phyloP scores from a whole-genome alignment of 2,797 vertebrate genomes.

The Eulemur mongoz region DNA sequence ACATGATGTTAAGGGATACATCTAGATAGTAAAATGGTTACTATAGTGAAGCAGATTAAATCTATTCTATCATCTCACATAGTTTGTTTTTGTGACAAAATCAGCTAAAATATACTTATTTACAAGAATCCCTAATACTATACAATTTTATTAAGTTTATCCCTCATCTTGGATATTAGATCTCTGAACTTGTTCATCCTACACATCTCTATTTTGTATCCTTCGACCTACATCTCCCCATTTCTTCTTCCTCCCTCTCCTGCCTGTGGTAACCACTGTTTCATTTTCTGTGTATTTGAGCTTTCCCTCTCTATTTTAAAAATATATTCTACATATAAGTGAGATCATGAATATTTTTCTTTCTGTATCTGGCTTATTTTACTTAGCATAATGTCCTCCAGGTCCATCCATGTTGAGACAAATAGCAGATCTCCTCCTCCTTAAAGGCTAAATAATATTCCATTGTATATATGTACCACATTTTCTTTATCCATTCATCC shows the following conservation, averaged over 20 bases:
- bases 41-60: not conserved
- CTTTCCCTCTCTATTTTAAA: not conserved
- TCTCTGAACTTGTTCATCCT: too few relatives aligned
- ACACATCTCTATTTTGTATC: too few relatives aligned
- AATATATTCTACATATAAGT: not conserved
- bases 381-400: not conserved
- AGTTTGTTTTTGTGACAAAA: too few relatives aligned
- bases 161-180: too few relatives aligned
- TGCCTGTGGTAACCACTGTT: not conserved
- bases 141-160: not conserved
- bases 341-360: not conserved
- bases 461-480: not conserved
- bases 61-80: too few relatives aligned
- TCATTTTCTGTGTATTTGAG: not conserved
- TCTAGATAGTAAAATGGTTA: not conserved
- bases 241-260: not conserved
- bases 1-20: not conserved
- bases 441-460: not conserved
- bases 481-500: not conserved
- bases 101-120: too few relatives aligned
- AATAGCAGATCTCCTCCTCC: not conserved
- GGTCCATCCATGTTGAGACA: not conserved
- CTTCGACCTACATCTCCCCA: too few relatives aligned
- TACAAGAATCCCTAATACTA: too few relatives aligned
- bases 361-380: not conserved